Evolutionary conservation across 1,140 invertebrate species (phyloP), one percentile per base, ranked within the genome.

Genomic region (Heterodera carotae): DNA sequence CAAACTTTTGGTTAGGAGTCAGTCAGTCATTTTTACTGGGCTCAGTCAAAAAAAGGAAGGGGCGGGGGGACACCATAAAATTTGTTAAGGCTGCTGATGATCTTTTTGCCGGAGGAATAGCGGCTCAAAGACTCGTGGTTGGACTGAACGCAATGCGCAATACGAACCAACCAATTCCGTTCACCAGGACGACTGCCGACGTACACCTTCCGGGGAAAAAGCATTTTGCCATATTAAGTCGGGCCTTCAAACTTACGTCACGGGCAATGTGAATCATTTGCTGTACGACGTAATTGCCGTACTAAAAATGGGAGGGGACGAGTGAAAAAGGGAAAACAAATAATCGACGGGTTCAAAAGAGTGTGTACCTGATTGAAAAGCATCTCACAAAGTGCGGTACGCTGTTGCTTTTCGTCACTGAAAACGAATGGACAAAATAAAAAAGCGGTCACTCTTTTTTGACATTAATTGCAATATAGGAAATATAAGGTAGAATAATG

Each of bases 211-310:
- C 12, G 15, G 33, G 33, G 22, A 31, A 66, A n/a, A n/a, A n/a
- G n/a, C n/a, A n/a, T n/a, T n/a, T n/a, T n/a, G n/a, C n/a, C n/a
- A n/a, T n/a, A n/a, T n/a, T 31, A 31, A 66, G 4, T 66, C 62
- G 7, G 29, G 39, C 39, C 12, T 39, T 43, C 39, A 43, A 43
- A 56, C 48, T 22, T 25, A 78, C 68, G n/a, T 78, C 66, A 69
- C 56, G 78, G 25, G 76, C 76, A 31, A 81, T 81, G 8, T 8
- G 64, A 6, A 84, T 80, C 69, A 84, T 82, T 15, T 75, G 62
- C 39, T 84, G 83, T 22, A 84, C 78, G 36, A 84, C 83, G 66
- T 84, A 84, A 69, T 84, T 84, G 48, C 83, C 83, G 69, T 75
- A 84, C 76, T 84, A 83, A 43, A 22, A 56, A 22, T 8, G 48